These are phyloP conservation scores for Operophtera brumata DNA, from an alignment of 2,888 invertebrate species.

Conservation along the genomic window DNA sequence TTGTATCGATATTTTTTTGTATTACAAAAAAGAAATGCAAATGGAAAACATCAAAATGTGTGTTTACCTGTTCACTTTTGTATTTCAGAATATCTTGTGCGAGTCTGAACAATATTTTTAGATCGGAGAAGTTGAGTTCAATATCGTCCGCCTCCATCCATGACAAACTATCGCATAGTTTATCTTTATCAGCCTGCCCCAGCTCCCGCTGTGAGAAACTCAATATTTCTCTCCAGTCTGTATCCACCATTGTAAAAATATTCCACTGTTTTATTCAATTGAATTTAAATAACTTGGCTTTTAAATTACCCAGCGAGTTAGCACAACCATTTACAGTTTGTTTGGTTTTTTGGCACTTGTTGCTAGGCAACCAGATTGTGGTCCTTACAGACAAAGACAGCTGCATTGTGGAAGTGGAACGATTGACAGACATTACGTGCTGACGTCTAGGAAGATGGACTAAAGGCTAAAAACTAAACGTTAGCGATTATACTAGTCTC, in stretches of 20 bases:
- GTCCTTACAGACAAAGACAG: background rate
- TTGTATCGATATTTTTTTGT: too few relatives aligned
- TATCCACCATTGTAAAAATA: conserved; percentile 60
- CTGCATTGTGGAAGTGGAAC: background rate
- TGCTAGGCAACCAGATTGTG: conserved; percentile 49
- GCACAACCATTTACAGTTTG: conserved; percentile 1
- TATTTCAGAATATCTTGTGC: conserved; percentile 85
- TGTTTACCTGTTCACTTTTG: conserved; percentile 84
- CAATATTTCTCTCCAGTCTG: conserved; percentile 82
- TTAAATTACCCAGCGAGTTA: too few relatives aligned
- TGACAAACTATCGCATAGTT: conserved; percentile 81
- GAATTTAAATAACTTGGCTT: conserved; percentile 1
- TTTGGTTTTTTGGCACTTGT: conserved; percentile 43
- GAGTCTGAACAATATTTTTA: conserved; percentile 80
- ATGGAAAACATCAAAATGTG: background rate
- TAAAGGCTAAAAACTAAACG: too few relatives aligned
- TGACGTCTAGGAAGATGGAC: too few relatives aligned
- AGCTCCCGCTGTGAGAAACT: conserved; percentile 78
- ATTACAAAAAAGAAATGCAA: too few relatives aligned
- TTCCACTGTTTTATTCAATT: conserved; percentile 15
- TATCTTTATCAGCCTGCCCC: conserved; percentile 82
- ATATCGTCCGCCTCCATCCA: conserved; percentile 83
- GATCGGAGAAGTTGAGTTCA: conserved; percentile 77
- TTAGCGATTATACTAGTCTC: too few relatives aligned
- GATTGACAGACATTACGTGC: too few relatives aligned